These are phyloP conservation scores for Bombus terrestris DNA, from an alignment of 1,140 invertebrate species.

Conservation along the genomic window DNA sequence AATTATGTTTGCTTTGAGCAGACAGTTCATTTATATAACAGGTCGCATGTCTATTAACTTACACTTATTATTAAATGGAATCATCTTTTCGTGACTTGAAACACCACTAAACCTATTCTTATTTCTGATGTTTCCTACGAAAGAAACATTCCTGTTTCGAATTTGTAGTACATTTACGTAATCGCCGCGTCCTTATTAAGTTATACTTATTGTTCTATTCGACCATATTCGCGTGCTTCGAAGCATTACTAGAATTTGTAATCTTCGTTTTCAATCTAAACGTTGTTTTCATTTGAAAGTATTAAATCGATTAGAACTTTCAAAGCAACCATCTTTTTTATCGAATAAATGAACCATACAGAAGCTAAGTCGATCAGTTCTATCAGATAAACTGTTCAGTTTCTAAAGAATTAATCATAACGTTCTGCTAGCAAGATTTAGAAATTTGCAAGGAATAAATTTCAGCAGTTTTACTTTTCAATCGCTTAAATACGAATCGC, in stretches of 20 bases:
- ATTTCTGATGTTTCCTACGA: neutral
- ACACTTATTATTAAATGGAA: neutral
- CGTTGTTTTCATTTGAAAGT: neutral
- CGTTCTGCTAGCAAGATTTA: too few species aligned
- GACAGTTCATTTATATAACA: conserved; percentile 14
- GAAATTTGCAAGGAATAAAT: neutral
- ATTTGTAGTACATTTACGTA: neutral
- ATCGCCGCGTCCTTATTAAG: neutral
- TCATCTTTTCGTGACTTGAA: conserved; percentile 10
- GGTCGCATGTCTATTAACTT: conserved; percentile 12
- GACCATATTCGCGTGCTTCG: neutral
- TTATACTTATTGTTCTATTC: neutral
- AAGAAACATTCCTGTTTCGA: neutral
- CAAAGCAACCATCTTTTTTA: neutral
- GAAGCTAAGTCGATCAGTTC: too few species aligned
- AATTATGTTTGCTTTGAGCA: neutral
- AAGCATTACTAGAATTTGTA: neutral
- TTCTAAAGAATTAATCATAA: too few species aligned
- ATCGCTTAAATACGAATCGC: neutral
- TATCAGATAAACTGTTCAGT: too few species aligned
- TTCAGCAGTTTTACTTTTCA: neutral
- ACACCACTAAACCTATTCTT: neutral
- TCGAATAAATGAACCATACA: too few species aligned
- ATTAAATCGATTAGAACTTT: neutral
- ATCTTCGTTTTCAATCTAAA: neutral